phyloP scores from a whole-genome alignment of 2,113 vertebrate species.

The Mungos mungo region DNA sequence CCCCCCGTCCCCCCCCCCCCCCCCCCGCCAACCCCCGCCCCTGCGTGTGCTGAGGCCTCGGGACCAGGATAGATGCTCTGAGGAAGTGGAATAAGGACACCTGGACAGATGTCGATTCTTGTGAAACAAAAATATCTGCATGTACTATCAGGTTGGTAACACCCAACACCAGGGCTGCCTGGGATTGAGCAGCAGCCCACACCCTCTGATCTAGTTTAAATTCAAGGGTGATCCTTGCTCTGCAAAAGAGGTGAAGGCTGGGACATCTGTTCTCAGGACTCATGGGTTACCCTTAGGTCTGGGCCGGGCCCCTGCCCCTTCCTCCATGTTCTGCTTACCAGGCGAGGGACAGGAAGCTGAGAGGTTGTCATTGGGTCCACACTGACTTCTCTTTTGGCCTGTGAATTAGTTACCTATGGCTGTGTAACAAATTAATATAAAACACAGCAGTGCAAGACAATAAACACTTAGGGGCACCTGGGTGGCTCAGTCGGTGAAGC shows the following conservation, averaged over 20 bases:
- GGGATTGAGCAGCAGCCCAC: not conserved
- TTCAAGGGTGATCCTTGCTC: constrained; percentile 33
- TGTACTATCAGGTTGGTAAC: constrained; percentile 15
- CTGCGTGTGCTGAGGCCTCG: not conserved
- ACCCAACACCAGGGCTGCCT: not conserved
- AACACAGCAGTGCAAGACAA: not conserved
- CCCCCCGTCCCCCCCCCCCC: not conserved
- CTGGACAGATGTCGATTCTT: not conserved
- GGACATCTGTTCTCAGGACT: not conserved
- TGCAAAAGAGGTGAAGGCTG: not conserved
- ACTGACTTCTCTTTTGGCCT: not conserved
- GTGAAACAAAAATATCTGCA: constrained; percentile 45
- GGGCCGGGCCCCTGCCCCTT: not conserved
- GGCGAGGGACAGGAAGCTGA: not conserved
- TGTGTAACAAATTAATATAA: not conserved
- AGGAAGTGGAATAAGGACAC: not conserved
- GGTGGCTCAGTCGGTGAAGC: too few relatives aligned
- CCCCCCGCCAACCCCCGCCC: too few relatives aligned
- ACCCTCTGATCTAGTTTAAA: constrained; percentile 64
- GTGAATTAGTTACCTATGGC: not conserved
- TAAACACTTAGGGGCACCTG: too few relatives aligned
- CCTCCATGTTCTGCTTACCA: not conserved
- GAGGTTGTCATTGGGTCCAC: not conserved
- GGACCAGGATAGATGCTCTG: not conserved
- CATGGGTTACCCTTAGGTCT: not conserved